These are phyloP conservation scores for Morpho deidamia DNA, from an alignment of 2,888 invertebrate species.

Conservation along the genomic window DNA sequence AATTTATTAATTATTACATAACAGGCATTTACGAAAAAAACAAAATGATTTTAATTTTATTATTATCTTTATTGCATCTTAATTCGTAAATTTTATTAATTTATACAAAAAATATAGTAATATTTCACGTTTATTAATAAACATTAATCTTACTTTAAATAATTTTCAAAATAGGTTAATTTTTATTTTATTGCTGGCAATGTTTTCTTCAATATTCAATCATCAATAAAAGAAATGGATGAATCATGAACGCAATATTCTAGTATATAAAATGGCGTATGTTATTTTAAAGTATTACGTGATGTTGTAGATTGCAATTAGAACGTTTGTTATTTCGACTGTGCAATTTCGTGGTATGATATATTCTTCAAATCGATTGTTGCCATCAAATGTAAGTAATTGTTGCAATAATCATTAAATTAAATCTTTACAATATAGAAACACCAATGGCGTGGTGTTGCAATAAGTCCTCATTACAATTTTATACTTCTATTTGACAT, in stretches of 20 bases:
- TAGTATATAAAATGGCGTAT: neutral
- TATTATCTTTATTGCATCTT: too few relatives aligned
- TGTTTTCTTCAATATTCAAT: neutral
- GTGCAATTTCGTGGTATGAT: neutral
- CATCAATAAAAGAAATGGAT: neutral
- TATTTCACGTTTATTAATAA: neutral
- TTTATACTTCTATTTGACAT: too few relatives aligned
- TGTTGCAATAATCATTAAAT: conserved; percentile 70
- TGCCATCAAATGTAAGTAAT: conserved; percentile 66
- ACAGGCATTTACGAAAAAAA: too few relatives aligned
- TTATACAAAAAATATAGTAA: neutral
- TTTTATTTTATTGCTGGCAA: neutral
- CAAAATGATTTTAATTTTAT: too few relatives aligned
- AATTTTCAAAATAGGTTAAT: neutral
- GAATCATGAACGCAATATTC: neutral
- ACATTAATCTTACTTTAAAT: neutral
- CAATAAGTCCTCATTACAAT: conserved; percentile 43
- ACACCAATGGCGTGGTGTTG: conserved; percentile 63
- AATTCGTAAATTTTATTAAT: too few relatives aligned
- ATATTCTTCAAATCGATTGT: conserved; percentile 40
- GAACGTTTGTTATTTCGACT: too few relatives aligned
- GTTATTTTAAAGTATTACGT: neutral
- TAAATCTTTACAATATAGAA: conserved; percentile 52
- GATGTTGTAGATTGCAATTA: neutral
- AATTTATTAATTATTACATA: too few relatives aligned